Base-by-base conservation (phyloP, 2,888 invertebrate genomes). In the Hirtodrosophila histrioides region DNA sequence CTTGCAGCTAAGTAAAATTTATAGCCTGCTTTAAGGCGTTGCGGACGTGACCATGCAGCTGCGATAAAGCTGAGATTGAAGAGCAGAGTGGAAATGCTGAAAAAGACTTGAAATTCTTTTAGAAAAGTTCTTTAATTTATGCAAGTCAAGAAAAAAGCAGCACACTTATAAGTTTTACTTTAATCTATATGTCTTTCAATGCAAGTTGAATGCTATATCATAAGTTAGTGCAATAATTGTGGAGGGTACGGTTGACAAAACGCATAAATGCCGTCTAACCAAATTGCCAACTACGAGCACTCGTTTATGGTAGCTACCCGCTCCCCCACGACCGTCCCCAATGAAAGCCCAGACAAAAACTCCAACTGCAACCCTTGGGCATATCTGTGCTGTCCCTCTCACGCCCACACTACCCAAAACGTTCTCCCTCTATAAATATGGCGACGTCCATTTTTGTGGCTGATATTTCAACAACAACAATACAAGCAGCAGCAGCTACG, bases 371-470 rank as follows among this genome's bases (percentile, higher is more conserved):
- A 74, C 74, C 74, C 74, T 75, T 67, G 54, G 75, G 58, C 70
- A 60, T 66, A 70, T 27, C 48, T 53, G 45, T 39, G 8, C 29
- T 45, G 40, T 75, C 61, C 29, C 51, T 55, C 48, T 62, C 45
- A 24, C 43, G 33, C 63, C 4, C 53, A 48, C 37, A 27, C 39
- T 35, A 43, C 7, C 48, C 24, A 48, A 63, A 63, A 54, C 60
- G 35, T 40, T 53, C 62, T 37, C 48, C 62, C 75, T 66, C 68
- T 63, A 68, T 73, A 84, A 86, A 86, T 80, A 84, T 78, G 87
- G 76, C 82, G 72, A 78, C 87, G 77, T 86, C 83, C 86, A 84
- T 87, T 87, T 86, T 79, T 84, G 84, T 77, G 87, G 87, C 85
- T 72, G 85, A 84, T 87, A 87, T 82, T 81, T 82, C 58, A 78